Percentiles rank a stretch among this genome's conserved stretches.
Conservation (phyloP, 2,797 vertebrate genomes). For the Distichodus sexfasciatus region DNA sequence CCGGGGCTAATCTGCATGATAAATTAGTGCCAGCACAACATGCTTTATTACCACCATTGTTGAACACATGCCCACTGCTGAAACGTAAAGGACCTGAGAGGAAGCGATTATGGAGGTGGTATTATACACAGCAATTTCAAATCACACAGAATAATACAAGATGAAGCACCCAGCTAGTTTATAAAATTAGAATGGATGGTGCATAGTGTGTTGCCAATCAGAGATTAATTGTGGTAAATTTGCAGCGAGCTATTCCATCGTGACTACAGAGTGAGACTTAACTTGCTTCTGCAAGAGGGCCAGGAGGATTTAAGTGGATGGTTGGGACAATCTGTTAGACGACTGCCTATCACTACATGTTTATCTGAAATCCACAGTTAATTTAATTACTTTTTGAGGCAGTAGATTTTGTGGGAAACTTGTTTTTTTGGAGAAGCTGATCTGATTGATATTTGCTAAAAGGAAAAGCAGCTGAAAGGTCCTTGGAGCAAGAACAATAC, state of each 20-base stretch:
- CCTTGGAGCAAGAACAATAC: neutral
- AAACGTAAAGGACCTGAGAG: slow-evolving; percentile 32
- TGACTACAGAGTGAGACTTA: slow-evolving; percentile 18
- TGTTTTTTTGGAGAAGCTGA: slow-evolving; percentile 14
- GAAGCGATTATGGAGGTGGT: slow-evolving; percentile 15
- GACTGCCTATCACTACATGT: slow-evolving; percentile 2
- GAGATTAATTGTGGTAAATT: slow-evolving; percentile 25
- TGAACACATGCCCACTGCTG: slow-evolving; percentile 23
- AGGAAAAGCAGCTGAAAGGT: neutral
- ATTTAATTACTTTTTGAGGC: slow-evolving; percentile 11
- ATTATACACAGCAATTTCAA: slow-evolving; percentile 32
- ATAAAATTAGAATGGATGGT: slow-evolving; percentile 23
- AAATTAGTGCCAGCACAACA: slow-evolving; percentile 27
- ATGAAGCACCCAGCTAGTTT: slow-evolving; percentile 17
- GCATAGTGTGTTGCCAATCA: slow-evolving; percentile 29
- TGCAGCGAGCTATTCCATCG: slow-evolving; percentile 15
- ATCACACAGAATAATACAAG: slow-evolving; percentile 19
- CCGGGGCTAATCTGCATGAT: slow-evolving; percentile 32
- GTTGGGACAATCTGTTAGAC: slow-evolving; percentile 29
- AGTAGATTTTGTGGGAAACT: slow-evolving; percentile 9
- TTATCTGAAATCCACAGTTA: slow-evolving; percentile 16
- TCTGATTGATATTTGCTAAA: slow-evolving; percentile 10
- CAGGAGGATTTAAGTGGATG: slow-evolving; percentile 15
- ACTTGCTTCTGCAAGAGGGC: neutral
- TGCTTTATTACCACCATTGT: slow-evolving; percentile 34